Conservation (phyloP, 2,797 vertebrate genomes). For the Fratercula arctica region DNA sequence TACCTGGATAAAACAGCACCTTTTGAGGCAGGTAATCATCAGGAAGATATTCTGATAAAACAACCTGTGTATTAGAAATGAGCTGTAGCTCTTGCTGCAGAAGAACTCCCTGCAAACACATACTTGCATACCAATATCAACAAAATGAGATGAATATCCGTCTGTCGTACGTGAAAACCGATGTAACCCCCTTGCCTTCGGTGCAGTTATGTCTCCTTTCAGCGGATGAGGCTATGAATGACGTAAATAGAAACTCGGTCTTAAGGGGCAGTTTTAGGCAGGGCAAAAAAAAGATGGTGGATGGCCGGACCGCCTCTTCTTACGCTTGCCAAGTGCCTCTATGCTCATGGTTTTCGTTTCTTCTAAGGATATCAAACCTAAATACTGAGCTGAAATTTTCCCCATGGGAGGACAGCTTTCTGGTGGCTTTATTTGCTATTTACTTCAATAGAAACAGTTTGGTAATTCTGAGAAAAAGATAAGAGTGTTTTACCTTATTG, state of each 20-base stretch:
- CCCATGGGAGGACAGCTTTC: not conserved
- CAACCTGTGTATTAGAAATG: not conserved
- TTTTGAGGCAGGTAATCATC: not conserved
- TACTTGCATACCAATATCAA: not conserved
- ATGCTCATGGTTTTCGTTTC: not conserved
- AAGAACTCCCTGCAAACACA: not conserved
- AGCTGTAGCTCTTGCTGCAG: not conserved
- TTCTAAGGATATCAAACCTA: not conserved
- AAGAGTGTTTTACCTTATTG: not conserved
- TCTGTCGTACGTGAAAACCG: accelerated
- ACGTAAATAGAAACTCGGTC: not conserved
- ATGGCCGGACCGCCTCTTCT: accelerated
- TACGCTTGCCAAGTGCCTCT: not conserved
- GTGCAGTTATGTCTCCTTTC: not conserved
- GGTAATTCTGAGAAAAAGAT: not conserved
- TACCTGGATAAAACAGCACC: not conserved
- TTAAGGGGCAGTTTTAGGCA: not conserved
- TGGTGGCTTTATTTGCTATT: not conserved
- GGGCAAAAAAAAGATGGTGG: not conserved
- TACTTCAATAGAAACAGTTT: not conserved
- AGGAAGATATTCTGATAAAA: not conserved
- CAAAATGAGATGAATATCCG: not conserved
- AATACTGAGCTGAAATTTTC: not conserved
- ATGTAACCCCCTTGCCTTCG: not conserved
- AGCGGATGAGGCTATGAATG: not conserved